Conservation (phyloP, 2,797 vertebrate genomes). For the Pseudomugil gertrudae region DNA sequence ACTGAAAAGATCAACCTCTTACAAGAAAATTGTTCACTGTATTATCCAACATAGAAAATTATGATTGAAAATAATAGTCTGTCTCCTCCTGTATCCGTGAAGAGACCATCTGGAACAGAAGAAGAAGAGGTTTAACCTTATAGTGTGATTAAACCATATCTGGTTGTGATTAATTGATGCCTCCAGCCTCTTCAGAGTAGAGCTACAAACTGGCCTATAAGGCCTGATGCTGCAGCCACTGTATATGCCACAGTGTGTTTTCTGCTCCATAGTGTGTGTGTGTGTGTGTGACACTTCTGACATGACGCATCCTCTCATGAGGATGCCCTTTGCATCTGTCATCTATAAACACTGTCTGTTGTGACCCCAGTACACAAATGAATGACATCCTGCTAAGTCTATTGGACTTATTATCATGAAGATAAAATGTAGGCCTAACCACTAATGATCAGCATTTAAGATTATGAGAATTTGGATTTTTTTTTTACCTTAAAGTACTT, state of each 20-base stretch:
- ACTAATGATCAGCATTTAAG: not conserved
- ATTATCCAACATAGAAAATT: not conserved
- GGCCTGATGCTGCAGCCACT: slow-evolving; percentile 27
- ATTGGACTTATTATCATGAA: slow-evolving; percentile 24
- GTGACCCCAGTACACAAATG: slow-evolving; percentile 20
- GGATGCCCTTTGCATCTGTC: slow-evolving; percentile 27
- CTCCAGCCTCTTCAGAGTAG: slow-evolving; percentile 22
- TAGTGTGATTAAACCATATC: slow-evolving; percentile 48
- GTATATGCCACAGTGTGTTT: slow-evolving; percentile 18
- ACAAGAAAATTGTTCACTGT: not conserved
- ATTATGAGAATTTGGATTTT: not conserved
- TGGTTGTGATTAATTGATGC: slow-evolving; percentile 56
- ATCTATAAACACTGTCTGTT: slow-evolving; percentile 16
- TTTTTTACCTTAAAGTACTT: not conserved
- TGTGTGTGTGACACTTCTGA: slow-evolving; percentile 14
- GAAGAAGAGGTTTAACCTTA: slow-evolving; percentile 33
- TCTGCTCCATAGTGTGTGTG: slow-evolving; percentile 61
- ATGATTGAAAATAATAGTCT: not conserved
- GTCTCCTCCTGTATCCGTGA: not conserved
- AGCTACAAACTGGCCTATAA: slow-evolving; percentile 23
- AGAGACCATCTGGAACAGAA: slow-evolving; percentile 34
- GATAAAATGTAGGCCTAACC: not conserved
- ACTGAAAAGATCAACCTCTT: slow-evolving; percentile 2
- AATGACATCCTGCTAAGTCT: slow-evolving; percentile 28
- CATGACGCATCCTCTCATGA: slow-evolving; percentile 18